These are phyloP conservation scores for Mimumesa dahlbomi DNA, from an alignment of 2,888 invertebrate genomes.

Conservation along the genomic window DNA sequence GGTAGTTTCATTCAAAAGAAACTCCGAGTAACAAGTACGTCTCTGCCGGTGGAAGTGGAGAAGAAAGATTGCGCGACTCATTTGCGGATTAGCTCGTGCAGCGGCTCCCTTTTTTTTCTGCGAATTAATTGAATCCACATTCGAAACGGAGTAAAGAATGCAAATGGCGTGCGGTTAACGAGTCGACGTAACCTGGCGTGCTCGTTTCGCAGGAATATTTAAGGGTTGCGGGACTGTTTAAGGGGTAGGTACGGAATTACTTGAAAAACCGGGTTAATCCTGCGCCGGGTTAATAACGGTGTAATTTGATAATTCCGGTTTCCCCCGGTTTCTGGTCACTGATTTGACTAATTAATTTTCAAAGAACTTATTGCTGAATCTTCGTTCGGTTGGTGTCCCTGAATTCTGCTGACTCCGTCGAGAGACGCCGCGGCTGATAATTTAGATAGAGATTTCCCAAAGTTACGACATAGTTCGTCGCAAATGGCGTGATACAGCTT, in stretches of 20 bases:
- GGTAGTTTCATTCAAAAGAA: too few relatives aligned
- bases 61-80: too few relatives aligned
- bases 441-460: slow-evolving; percentile 24
- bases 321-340: background rate
- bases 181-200: too few relatives aligned
- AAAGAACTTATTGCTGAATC: background rate
- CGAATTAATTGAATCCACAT: too few relatives aligned
- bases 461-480: slow-evolving; percentile 20
- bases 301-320: background rate
- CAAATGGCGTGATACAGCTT: slow-evolving; percentile 11
- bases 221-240: too few relatives aligned
- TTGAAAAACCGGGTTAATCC: background rate
- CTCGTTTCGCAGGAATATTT: too few relatives aligned
- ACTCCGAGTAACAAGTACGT: too few relatives aligned
- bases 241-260: background rate
- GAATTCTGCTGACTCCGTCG: slow-evolving; percentile 27
- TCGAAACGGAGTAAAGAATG: too few relatives aligned
- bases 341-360: slow-evolving; percentile 17
- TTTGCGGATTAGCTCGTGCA: too few relatives aligned
- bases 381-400: background rate
- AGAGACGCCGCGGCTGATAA: slow-evolving; percentile 22
- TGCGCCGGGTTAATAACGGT: background rate
- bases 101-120: too few relatives aligned
- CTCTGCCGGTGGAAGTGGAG: too few relatives aligned
- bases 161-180: too few relatives aligned